Percentiles rank a stretch among this genome's conserved stretches.
phyloP scores from a whole-genome alignment of 2,888 invertebrate species.

The Volucella bombylans region DNA sequence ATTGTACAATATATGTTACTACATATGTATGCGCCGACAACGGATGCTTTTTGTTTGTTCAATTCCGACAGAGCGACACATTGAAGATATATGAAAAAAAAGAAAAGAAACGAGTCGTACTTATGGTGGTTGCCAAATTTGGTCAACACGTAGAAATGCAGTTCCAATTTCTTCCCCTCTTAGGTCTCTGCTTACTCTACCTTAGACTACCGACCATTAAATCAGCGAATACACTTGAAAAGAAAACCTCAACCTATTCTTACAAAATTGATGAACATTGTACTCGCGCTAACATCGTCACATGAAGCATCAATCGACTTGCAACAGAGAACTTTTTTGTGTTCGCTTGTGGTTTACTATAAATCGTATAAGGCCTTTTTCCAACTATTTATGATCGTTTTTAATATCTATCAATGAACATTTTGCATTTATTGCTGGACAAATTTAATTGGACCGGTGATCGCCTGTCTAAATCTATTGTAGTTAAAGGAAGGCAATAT shows the following conservation, averaged over 20 bases:
- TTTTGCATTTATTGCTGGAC: constrained; percentile 41
- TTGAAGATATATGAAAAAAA: constrained; percentile 19
- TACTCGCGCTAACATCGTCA: constrained; percentile 15
- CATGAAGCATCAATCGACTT: constrained; percentile 31
- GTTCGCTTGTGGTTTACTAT: constrained; percentile 47
- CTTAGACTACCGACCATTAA: neutral
- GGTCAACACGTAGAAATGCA: constrained; percentile 58
- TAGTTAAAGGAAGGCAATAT: neutral
- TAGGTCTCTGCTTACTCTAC: constrained; percentile 2
- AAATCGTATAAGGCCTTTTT: constrained; percentile 50
- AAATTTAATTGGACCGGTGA: constrained; percentile 62
- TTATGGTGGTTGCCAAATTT: constrained; percentile 62
- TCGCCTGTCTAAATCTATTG: constrained; percentile 25
- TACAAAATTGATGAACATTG: constrained; percentile 44
- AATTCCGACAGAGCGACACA: constrained; percentile 48
- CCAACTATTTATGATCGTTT: constrained; percentile 58
- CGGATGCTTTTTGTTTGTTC: constrained; percentile 41
- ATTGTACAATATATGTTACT: neutral
- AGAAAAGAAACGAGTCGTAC: constrained; percentile 24
- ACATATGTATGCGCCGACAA: constrained; percentile 7
- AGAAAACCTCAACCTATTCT: constrained; percentile 6
- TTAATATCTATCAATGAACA: constrained; percentile 48
- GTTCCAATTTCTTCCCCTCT: constrained; percentile 31
- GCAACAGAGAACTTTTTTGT: constrained; percentile 38
- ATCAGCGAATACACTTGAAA: neutral